Evolutionary conservation across 1,140 invertebrate genomes (phyloP), one percentile per base, ranked within the genome.

Genomic region (Orussus abietinus): DNA sequence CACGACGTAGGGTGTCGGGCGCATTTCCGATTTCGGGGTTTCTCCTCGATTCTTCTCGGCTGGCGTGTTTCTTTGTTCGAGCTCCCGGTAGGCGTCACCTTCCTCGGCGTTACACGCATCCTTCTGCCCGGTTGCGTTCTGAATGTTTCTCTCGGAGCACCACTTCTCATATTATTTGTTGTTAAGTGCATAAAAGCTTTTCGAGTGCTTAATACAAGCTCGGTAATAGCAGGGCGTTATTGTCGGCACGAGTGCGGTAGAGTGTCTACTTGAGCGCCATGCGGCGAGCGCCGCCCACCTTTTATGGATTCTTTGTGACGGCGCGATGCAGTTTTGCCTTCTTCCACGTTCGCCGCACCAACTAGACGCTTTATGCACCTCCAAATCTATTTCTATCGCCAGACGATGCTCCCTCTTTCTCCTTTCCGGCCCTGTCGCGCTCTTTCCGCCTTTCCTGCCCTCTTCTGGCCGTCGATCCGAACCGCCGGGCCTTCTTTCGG

Each of bases 141-240:
- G 22, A 25, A 25, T 6, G 22, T 7, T 25, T 6, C 6, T 25
- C n/a, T n/a, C 28, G 17, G 11, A 31, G 38, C 26, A 17, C 38
- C 21, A 45, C 36, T 46, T 44, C 37, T 19, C 40, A 36, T 41
- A 49, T 55, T 55, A 55, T 51, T 55, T 37, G 44, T 41, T 38
- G 13, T n/a, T 37, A 49, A 56, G 53, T 47, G 45, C 38, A 44
- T 56, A 50, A 56, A 56, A 56, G 53, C 53, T 50, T 56, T 45
- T 50, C 45, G 34, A 56, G 53, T 50, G 43, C 45, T 46, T 48
- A 45, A 52, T 45, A 50, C 43, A 49, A 47, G 43, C 53, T 40
- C 30, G 21, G 20, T 46, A 41, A 43, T 38, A 40, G 47, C 42
- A 20, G 39, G 22, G 18, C 29, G 25, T 40, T 40, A 55, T 55